Base-by-base conservation (phyloP, 1,140 invertebrate genomes). In the Anoplophora glabripennis region DNA sequence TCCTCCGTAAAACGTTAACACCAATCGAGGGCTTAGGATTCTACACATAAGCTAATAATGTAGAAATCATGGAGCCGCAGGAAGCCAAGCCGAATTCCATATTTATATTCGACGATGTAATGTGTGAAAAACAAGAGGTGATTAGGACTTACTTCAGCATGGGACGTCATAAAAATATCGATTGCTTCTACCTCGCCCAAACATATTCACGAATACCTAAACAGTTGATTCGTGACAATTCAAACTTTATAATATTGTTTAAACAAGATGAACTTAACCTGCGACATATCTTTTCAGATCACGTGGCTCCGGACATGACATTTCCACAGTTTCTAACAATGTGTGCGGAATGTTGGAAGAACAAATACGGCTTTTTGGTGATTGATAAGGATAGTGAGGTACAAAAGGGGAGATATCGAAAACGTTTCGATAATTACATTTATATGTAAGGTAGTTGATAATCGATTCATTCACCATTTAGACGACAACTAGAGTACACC, bases 141-240 rank as follows among this genome's bases (percentile, higher is more conserved):
- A n/a, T n/a, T n/a, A n/a, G n/a, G n/a, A n/a, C n/a, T n/a, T n/a
- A n/a, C n/a, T n/a, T n/a, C n/a, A n/a, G n/a, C n/a, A n/a, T n/a
- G n/a, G n/a, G n/a, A n/a, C n/a, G n/a, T n/a, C n/a, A n/a, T n/a
- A n/a, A n/a, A n/a, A n/a, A n/a, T n/a, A n/a, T n/a, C 0, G 59
- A 41, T 42, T 72, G 66, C 46, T 70, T 57, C 59, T 17, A 59
- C 4, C 74, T 59, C 58, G 59, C 53, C 41, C 73, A 76, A 64
- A 72, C 73, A 1, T 77, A 78, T 64, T 59, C 73, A 8, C 61
- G 63, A 49, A 72, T 77, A 52, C 72, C 71, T 11, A 78, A 78
- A 69, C 74, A 77, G 63, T 65, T 78, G 37, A 62, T 77, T 17
- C 53, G 74, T 12, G 76, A 78, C 14, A 57, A 78, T 76, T 71